Base-by-base conservation (phyloP, 2,888 invertebrate genomes). In the Watsonalla binaria region DNA sequence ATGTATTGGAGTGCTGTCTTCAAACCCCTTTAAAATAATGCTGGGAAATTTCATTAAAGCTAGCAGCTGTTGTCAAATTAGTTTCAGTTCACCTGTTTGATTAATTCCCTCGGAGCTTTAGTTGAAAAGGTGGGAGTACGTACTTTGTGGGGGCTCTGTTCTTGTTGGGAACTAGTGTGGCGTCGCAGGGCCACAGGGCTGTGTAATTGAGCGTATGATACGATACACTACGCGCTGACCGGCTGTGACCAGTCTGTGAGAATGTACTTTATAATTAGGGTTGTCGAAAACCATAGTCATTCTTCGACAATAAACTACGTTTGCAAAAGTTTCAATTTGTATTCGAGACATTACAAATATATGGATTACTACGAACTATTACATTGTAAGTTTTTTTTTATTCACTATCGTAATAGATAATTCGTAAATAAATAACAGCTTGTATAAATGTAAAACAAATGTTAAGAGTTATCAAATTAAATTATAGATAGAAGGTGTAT, bases 161-260 rank as follows among this genome's bases (percentile, higher is more conserved):
- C 53, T 54, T 56, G 55, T 53, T 61, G 57, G 56, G 51, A 60
- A 60, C 61, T 58, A 52, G 63, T 62, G 61, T 61, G 61, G 59
- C 63, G 70, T 76, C 66, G 72, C 68, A 61, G 66, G 59, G 68
- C 69, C 66, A 72, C 68, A 61, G 66, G 59, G 68, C 69, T 66
- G 80, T 79, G 84, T 83, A 88, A 86, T 86, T 86, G 86, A 84
- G 80, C 84, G 84, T 85, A 74, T 83, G 80, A 86, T 85, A 78
- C 78, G 74, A 71, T 72, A 68, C 66, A 66, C 75, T 72, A 68
- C 66, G 66, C 75, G 77, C 72, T 80, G 76, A 65, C 78, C 84
- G 80, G 74, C 80, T 82, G 83, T 74, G 79, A 69, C 80, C 80
- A 78, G 67, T 78, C 72, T 74, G 70, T 70, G 74, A 70, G 75